A percentile compares a stretch with the other conserved stretches of the same genome.
Conservation (phyloP, 2,888 invertebrate species). For the Diarsia mendica region DNA sequence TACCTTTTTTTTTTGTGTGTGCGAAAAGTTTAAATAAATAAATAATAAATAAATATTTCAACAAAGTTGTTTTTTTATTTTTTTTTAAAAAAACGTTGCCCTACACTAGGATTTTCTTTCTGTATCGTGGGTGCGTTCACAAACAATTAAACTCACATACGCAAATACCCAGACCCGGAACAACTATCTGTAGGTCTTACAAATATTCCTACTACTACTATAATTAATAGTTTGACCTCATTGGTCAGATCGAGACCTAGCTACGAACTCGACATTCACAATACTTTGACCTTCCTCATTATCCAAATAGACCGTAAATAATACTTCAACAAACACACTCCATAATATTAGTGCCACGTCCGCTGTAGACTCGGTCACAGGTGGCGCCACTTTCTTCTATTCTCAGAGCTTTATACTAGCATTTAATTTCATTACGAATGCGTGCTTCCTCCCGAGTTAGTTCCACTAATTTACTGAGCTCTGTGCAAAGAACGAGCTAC, state of each 20-base stretch:
- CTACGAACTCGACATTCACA: background rate
- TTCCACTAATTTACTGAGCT: slow-evolving; percentile 49
- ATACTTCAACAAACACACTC: slow-evolving; percentile 42
- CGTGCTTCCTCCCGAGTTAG: slow-evolving; percentile 56
- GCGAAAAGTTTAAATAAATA: too few species aligned
- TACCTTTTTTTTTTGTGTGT: too few species aligned
- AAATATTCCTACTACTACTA: too few species aligned
- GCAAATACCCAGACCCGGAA: too few species aligned
- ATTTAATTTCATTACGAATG: slow-evolving; percentile 60
- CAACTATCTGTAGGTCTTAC: too few species aligned
- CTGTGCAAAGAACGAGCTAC: slow-evolving; percentile 37
- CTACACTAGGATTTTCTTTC: too few species aligned
- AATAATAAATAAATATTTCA: too few species aligned
- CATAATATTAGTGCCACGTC: slow-evolving; percentile 25
- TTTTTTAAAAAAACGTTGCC: too few species aligned
- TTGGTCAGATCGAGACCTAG: background rate
- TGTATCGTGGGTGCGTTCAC: too few species aligned
- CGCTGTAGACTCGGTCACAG: slow-evolving; percentile 45
- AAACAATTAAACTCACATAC: too few species aligned
- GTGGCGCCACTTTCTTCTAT: slow-evolving; percentile 52
- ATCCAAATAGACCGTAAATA: slow-evolving; percentile 4
- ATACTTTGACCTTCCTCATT: slow-evolving; percentile 6
- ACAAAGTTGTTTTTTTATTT: too few species aligned
- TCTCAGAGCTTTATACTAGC: slow-evolving; percentile 47
- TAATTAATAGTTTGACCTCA: background rate